These are phyloP conservation scores for Cyprinodon variegatus DNA, from an alignment of 2,113 vertebrate genomes.

Conservation along the genomic window DNA sequence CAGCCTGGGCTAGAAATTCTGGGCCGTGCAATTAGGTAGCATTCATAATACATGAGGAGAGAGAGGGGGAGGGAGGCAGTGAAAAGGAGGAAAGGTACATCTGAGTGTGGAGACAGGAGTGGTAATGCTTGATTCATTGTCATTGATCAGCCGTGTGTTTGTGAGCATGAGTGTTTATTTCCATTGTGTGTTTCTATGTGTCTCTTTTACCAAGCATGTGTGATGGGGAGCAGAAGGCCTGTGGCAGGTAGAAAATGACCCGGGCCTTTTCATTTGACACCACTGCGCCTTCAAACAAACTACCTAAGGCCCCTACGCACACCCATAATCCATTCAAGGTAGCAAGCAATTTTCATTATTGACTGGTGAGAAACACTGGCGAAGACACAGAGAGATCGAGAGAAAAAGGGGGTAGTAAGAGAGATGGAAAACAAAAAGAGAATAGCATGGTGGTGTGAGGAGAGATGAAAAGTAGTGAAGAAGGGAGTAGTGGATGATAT, in stretches of 20 bases:
- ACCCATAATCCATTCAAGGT: conserved; percentile 83
- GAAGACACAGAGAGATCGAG: conserved; percentile 17
- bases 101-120: conserved; percentile 19
- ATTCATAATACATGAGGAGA: conserved; percentile 80
- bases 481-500: conserved; percentile 53
- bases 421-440: conserved; percentile 62
- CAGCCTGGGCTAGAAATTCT: conserved; percentile 69
- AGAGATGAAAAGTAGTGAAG: conserved; percentile 63
- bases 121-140: conserved; percentile 47
- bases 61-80: conserved; percentile 27
- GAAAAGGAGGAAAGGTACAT: conserved; percentile 38
- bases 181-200: conserved; percentile 33
- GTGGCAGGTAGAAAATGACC: conserved; percentile 77
- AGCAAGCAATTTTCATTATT: conserved; percentile 84
- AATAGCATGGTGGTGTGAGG: conserved; percentile 49
- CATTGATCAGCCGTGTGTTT: conserved; percentile 55
- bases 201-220: conserved; percentile 4
- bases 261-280: conserved; percentile 80
- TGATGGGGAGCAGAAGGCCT: conserved; percentile 58
- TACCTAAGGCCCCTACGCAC: conserved; percentile 70
- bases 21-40: conserved; percentile 76
- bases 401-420: conserved; percentile 11
- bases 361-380: conserved; percentile 76
- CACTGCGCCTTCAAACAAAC: conserved; percentile 78
- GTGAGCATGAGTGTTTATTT: conserved; percentile 31